These are phyloP conservation scores for Aphelenchoides fujianensis DNA, from an alignment of 1,140 invertebrate species.

Conservation along the genomic window DNA sequence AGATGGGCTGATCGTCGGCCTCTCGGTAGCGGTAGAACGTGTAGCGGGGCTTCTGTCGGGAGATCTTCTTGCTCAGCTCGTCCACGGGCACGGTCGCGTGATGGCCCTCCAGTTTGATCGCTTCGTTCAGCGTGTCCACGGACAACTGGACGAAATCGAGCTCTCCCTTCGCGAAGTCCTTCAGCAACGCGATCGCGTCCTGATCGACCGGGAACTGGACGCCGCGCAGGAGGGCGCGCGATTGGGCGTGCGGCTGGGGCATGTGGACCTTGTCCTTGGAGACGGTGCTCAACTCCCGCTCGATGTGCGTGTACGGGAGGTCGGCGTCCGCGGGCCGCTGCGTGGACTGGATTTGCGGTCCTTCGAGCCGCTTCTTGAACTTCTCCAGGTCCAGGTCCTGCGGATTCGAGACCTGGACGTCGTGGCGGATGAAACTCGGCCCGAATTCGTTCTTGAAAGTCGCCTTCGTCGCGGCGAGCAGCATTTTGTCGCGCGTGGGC, in stretches of 20 bases:
- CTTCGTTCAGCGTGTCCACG: slow-evolving; percentile 61
- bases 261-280: slow-evolving; percentile 39
- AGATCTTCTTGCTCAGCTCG: slow-evolving; percentile 45
- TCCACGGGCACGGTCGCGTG: slow-evolving; percentile 32
- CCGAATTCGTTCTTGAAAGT: slow-evolving; percentile 92
- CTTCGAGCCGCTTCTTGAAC: slow-evolving; percentile 45
- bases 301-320: slow-evolving; percentile 33
- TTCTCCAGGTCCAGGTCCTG: slow-evolving; percentile 66
- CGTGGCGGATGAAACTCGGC: slow-evolving; percentile 80
- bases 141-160: slow-evolving; percentile 71
- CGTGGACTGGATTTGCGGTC: slow-evolving; percentile 11
- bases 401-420: slow-evolving; percentile 77
- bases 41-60: slow-evolving; percentile 58
- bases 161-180: slow-evolving; percentile 64
- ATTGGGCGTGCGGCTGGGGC: neutral
- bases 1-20: slow-evolving; percentile 40
- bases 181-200: slow-evolving; percentile 74
- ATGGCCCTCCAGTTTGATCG: slow-evolving; percentile 56
- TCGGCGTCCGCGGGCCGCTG: slow-evolving; percentile 40
- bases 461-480: slow-evolving; percentile 96
- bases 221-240: slow-evolving; percentile 74
- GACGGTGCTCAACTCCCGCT: slow-evolving; percentile 45
- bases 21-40: slow-evolving; percentile 53
- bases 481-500: slow-evolving; percentile 85
- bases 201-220: slow-evolving; percentile 86